A percentile compares a stretch with the other conserved stretches of the same genome.
These are phyloP conservation scores for Pteria penguin DNA, from an alignment of 2,888 invertebrate species.

Conservation along the genomic window DNA sequence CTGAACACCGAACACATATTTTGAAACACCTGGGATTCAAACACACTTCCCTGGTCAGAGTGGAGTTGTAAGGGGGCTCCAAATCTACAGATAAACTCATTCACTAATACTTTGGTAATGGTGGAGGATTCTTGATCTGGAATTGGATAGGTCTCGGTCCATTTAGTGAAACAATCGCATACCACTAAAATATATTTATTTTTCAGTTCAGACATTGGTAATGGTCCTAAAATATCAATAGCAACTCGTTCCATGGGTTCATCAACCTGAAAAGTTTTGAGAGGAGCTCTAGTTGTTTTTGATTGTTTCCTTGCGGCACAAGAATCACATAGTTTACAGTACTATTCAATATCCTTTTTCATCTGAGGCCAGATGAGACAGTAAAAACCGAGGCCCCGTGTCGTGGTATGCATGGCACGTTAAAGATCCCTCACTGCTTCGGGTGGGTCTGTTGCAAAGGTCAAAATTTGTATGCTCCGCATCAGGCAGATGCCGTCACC, in stretches of 20 bases:
- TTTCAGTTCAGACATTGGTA: constrained; percentile 31
- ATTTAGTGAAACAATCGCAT: constrained; percentile 42
- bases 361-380: constrained; percentile 25
- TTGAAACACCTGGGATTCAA: constrained; percentile 7
- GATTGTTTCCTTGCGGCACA: constrained; percentile 24
- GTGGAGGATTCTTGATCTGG: constrained; percentile 16
- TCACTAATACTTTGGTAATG: not conserved
- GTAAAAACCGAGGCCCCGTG: too few relatives aligned
- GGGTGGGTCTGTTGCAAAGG: too few relatives aligned
- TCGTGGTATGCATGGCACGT: too few relatives aligned
- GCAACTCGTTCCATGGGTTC: constrained; percentile 22
- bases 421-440: too few relatives aligned
- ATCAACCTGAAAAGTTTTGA: constrained; percentile 11
- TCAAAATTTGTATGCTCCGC: too few relatives aligned
- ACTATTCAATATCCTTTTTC: constrained; percentile 6
- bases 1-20: not conserved
- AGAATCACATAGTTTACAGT: constrained; percentile 8
- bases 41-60: constrained; percentile 6
- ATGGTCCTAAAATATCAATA: constrained; percentile 26
- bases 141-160: constrained; percentile 47
- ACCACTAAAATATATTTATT: constrained; percentile 55
- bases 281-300: constrained; percentile 7
- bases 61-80: constrained; percentile 1
- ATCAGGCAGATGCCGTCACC: too few relatives aligned
- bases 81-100: not conserved